Evolutionary conservation across 2,797 vertebrate species (phyloP).

Genomic region (Brachymystax lenok): DNA sequence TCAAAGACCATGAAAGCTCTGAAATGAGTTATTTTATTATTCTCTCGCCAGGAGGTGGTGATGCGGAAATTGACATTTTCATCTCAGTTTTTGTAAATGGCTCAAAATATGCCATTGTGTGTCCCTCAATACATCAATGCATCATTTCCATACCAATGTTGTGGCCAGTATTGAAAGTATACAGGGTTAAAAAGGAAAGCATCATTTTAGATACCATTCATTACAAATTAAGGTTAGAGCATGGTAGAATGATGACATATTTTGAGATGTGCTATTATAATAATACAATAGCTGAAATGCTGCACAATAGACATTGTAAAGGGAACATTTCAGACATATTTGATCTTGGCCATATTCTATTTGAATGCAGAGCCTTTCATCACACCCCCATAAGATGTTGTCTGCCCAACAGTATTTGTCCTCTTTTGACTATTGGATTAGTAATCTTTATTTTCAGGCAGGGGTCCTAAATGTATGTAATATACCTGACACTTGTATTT

Average conservation of each 20-base stretch:
- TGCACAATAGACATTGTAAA: neutral
- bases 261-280: conserved; percentile 51
- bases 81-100: conserved; percentile 87
- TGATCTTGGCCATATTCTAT: conserved; percentile 52
- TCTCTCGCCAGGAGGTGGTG: conserved; percentile 57
- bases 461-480: conserved; percentile 57
- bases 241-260: conserved; percentile 53
- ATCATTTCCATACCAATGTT: conserved; percentile 84
- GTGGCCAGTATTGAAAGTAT: conserved; percentile 82
- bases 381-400: neutral
- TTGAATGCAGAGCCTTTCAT: conserved; percentile 11
- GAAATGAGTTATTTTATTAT: conserved; percentile 75
- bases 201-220: conserved; percentile 57
- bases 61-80: conserved; percentile 84
- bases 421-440: neutral
- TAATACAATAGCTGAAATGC: conserved; percentile 59
- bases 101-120: conserved; percentile 84
- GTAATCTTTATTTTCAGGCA: conserved; percentile 52
- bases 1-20: conserved; percentile 80
- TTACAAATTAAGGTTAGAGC: conserved; percentile 62
- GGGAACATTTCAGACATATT: conserved; percentile 55
- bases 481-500: conserved; percentile 50
- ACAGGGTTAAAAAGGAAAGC: conserved; percentile 65
- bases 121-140: conserved; percentile 60
- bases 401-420: neutral